phyloP scores from a whole-genome alignment of 2,888 invertebrate species.

The Volucella bombylans region DNA sequence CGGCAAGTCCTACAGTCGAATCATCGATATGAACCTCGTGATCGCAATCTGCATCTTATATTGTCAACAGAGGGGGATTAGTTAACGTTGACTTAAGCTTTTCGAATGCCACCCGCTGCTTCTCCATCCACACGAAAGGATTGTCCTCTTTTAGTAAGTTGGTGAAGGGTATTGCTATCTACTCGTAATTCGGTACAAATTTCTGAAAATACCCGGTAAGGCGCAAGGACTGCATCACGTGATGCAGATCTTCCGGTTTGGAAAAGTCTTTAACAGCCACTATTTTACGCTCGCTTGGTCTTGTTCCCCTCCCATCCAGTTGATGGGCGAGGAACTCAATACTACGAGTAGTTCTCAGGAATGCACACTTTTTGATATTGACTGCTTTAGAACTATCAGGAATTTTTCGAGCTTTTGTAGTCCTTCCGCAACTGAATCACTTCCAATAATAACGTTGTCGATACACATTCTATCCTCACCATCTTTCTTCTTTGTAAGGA shows the following conservation, averaged over 20 bases:
- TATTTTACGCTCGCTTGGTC: slow-evolving; percentile 22
- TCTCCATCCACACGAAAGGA: slow-evolving; percentile 18
- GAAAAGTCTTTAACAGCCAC: slow-evolving; percentile 18
- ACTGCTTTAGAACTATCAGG: too few relatives aligned
- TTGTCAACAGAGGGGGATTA: slow-evolving; percentile 23
- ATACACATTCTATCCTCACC: slow-evolving; percentile 75
- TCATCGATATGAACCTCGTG: not conserved
- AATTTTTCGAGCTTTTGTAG: too few relatives aligned
- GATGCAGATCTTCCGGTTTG: slow-evolving; percentile 25
- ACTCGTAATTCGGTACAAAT: slow-evolving; percentile 27
- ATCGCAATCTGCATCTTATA: slow-evolving; percentile 15
- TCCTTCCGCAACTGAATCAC: too few relatives aligned
- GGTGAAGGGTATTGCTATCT: slow-evolving; percentile 20
- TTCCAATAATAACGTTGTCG: slow-evolving; percentile 77
- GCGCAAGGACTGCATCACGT: slow-evolving; percentile 22
- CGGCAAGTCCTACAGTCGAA: too few relatives aligned
- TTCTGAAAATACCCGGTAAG: slow-evolving; percentile 38
- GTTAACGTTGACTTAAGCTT: slow-evolving; percentile 18
- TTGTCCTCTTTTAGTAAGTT: slow-evolving; percentile 12
- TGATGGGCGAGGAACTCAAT: slow-evolving; percentile 25
- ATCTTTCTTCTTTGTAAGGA: slow-evolving; percentile 73
- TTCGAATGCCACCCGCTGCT: too few relatives aligned
- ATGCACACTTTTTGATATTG: too few relatives aligned
- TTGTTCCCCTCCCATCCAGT: slow-evolving; percentile 13
- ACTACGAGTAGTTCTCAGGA: slow-evolving; percentile 10